Conservation (phyloP, 2,113 vertebrate species). For the Herpailurus yagouaroundi region DNA sequence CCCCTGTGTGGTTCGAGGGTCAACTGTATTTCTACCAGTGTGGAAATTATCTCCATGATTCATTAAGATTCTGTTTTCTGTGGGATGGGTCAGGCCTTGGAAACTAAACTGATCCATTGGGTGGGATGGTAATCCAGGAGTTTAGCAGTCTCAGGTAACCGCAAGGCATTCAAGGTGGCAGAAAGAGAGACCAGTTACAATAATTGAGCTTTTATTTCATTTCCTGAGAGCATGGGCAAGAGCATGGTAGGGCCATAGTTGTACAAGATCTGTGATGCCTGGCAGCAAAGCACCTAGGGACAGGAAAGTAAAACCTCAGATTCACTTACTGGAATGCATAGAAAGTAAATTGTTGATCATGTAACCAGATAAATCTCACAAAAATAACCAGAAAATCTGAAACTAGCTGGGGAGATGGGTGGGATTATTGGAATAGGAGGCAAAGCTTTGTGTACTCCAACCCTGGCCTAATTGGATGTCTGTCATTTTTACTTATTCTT, state of each 20-base stretch:
- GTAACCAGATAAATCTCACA: neutral
- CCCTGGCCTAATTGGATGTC: neutral
- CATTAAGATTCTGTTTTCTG: slow-evolving; percentile 3
- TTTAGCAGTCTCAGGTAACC: neutral
- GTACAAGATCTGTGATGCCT: neutral
- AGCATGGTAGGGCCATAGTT: neutral
- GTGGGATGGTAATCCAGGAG: neutral
- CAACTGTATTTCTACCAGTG: neutral
- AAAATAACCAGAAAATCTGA: slow-evolving; percentile 32
- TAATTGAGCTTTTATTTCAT: neutral
- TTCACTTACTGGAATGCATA: slow-evolving; percentile 17
- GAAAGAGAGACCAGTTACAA: neutral
- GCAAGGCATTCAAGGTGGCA: neutral
- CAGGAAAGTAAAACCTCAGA: neutral
- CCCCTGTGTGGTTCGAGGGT: neutral
- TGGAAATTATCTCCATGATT: slow-evolving; percentile 20
- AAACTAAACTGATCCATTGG: neutral
- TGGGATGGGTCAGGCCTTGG: neutral
- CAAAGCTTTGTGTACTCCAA: neutral
- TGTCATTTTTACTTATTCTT: slow-evolving; percentile 24
- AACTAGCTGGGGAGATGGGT: neutral
- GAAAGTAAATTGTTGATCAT: slow-evolving; percentile 15
- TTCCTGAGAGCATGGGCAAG: neutral
- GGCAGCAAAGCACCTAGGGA: neutral
- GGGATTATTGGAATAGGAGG: neutral